phyloP scores from a whole-genome alignment of 2,113 vertebrate species.

The Apteryx mantelli region DNA sequence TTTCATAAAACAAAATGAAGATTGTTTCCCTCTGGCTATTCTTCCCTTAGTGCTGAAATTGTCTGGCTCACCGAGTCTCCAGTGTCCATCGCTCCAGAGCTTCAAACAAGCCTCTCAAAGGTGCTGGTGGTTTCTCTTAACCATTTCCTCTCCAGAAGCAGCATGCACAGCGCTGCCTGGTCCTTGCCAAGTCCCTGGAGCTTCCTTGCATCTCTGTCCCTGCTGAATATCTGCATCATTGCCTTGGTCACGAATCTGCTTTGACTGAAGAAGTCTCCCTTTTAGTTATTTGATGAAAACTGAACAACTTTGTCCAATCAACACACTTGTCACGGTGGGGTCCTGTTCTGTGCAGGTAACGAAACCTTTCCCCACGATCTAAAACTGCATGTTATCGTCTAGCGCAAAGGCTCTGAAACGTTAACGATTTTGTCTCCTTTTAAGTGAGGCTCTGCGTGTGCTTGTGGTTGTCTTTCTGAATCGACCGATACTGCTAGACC shows the following conservation, averaged over 20 bases:
- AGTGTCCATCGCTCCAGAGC: not conserved
- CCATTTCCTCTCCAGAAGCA: not conserved
- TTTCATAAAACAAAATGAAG: not conserved
- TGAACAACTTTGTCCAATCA: not conserved
- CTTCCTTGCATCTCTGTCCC: not conserved
- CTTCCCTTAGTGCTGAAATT: not conserved
- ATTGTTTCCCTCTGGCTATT: not conserved
- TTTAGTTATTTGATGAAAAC: not conserved
- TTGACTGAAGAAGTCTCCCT: not conserved
- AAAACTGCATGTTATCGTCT: not conserved
- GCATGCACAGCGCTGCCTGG: not conserved
- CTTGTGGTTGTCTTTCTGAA: not conserved
- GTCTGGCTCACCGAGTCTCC: not conserved
- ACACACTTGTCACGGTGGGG: rapidly evolving
- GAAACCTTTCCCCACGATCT: not conserved
- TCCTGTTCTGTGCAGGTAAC: too few species aligned
- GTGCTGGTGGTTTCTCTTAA: not conserved
- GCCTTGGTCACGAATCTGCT: not conserved
- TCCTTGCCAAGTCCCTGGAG: not conserved
- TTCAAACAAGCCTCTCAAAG: not conserved
- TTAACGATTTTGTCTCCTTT: not conserved
- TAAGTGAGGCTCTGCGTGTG: not conserved
- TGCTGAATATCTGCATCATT: not conserved
- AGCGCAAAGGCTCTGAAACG: not conserved
- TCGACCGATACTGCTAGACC: not conserved